phyloP scores from a whole-genome alignment of 2,113 vertebrate genomes.

The Saimiri boliviensis region DNA sequence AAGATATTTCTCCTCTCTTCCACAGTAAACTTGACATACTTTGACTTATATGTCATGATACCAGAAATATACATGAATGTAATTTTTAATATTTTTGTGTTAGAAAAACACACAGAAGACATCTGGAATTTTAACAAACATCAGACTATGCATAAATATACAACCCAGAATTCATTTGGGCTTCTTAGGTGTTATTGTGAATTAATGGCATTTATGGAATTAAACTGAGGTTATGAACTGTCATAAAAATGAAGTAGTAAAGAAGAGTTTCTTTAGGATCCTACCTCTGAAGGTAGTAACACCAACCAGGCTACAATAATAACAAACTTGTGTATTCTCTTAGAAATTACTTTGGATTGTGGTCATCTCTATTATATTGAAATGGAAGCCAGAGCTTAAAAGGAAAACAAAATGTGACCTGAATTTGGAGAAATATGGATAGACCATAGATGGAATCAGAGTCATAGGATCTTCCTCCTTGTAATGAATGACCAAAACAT shows the following conservation, averaged over 20 bases:
- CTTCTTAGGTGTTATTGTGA: not conserved
- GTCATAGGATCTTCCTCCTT: not conserved
- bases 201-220: not conserved
- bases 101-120: not conserved
- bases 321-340: not conserved
- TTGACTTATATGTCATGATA: not conserved
- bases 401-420: conserved; percentile 53
- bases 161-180: not conserved
- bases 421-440: conserved; percentile 28
- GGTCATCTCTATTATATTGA: conserved; percentile 48
- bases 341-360: conserved; percentile 62
- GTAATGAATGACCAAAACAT: not conserved
- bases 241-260: conserved; percentile 42
- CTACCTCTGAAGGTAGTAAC: not conserved
- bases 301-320: not conserved
- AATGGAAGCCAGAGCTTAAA: conserved; percentile 68
- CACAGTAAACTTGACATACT: not conserved
- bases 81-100: not conserved
- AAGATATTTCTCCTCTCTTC: not conserved
- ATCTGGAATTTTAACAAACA: not conserved
- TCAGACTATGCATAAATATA: not conserved
- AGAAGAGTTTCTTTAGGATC: not conserved
- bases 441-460: conserved; percentile 57
- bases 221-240: not conserved
- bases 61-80: not conserved